A percentile compares a stretch with the other conserved stretches of the same genome.
These are phyloP conservation scores for Eulemur macaco DNA, from an alignment of 2,113 vertebrate species.

Conservation along the genomic window DNA sequence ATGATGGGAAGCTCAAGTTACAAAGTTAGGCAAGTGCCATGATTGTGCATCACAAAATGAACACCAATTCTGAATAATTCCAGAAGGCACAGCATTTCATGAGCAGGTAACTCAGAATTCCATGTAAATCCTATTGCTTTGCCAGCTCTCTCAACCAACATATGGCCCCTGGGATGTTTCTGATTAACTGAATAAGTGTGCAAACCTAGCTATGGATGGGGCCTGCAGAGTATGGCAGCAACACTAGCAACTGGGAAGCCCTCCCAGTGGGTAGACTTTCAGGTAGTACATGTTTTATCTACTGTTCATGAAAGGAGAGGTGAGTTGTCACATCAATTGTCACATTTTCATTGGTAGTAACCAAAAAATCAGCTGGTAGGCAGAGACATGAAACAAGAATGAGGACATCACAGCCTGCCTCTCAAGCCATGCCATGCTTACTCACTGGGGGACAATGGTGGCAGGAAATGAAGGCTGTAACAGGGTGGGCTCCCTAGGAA, in stretches of 20 bases:
- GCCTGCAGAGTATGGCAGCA: not conserved
- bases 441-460: not conserved
- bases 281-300: not conserved
- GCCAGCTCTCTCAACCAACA: not conserved
- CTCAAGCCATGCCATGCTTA: not conserved
- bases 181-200: not conserved
- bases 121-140: not conserved
- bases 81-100: not conserved
- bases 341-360: not conserved
- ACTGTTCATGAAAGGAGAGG: not conserved
- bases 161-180: not conserved
- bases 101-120: not conserved
- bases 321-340: no score
- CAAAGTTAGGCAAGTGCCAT: not conserved
- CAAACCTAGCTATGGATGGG: not conserved
- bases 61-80: not conserved
- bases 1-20: not conserved
- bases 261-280: not conserved
- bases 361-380: not conserved
- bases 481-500: not conserved
- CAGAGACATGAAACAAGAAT: not conserved
- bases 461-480: not conserved
- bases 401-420: not conserved
- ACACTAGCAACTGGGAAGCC: not conserved
- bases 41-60: not conserved